Conservation (phyloP, 2,797 vertebrate species). For the Cyprinella venusta region DNA sequence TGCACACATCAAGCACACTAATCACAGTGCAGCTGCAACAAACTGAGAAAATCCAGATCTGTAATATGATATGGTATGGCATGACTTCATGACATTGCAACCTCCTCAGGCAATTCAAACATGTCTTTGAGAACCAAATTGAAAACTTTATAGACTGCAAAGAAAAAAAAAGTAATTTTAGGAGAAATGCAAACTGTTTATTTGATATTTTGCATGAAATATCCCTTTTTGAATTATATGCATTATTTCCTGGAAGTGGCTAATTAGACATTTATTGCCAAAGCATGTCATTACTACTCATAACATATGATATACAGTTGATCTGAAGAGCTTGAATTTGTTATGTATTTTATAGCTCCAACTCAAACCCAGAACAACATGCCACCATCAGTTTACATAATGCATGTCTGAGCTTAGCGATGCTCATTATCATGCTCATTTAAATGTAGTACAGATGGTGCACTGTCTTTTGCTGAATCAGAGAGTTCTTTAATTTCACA, state of each 20-base stretch:
- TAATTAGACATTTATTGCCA: conserved; percentile 11
- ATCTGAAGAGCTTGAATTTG: conserved; percentile 14
- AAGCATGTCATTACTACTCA: conserved; percentile 14
- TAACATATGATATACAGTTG: background rate
- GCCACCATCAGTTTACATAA: conserved; percentile 71
- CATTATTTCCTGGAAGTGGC: conserved; percentile 12
- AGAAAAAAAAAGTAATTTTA: background rate
- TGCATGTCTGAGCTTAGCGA: conserved; percentile 43
- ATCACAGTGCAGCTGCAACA: background rate
- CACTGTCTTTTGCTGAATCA: background rate
- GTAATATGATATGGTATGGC: background rate
- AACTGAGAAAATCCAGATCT: conserved; percentile 20
- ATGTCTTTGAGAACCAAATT: background rate
- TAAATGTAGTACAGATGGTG: conserved; percentile 49
- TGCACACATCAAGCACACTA: background rate
- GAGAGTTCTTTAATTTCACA: conserved; percentile 4
- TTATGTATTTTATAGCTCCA: conserved; percentile 4
- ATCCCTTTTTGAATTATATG: background rate
- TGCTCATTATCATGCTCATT: conserved; percentile 8
- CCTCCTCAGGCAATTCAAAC: background rate
- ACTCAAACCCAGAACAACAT: conserved; percentile 32
- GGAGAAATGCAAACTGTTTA: background rate
- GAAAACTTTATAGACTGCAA: background rate
- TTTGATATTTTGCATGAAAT: background rate
- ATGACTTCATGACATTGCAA: background rate